Evolutionary conservation across 1,140 invertebrate species (phyloP).

Genomic region (Microplitis demolitor): DNA sequence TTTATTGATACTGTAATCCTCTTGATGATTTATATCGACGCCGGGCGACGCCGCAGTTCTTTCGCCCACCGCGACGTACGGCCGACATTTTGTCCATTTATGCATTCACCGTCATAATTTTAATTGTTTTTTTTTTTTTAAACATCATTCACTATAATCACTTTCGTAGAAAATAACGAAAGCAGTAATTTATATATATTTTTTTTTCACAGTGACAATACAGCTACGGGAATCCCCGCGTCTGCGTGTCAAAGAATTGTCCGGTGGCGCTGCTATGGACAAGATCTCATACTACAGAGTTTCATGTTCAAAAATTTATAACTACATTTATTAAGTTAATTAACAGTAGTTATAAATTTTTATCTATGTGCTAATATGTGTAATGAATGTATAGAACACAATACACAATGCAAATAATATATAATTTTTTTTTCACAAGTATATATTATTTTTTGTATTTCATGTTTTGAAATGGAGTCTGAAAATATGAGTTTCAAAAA

Average conservation of each 20-base stretch:
- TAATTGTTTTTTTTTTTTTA: constrained; percentile 18
- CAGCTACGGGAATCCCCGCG: not conserved
- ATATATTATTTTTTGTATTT: too few species aligned
- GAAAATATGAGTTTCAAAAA: not conserved
- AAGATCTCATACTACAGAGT: constrained; percentile 6
- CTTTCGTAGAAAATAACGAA: constrained; percentile 17
- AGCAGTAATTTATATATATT: not conserved
- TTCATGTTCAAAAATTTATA: not conserved
- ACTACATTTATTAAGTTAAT: not conserved
- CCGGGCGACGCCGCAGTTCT: constrained; percentile 59
- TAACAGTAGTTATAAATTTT: not conserved
- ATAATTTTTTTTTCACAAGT: too few species aligned
- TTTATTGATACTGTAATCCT: constrained; percentile 2
- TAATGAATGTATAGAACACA: not conserved
- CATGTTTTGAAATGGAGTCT: not conserved
- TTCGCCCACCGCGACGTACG: constrained; percentile 61
- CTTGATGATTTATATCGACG: constrained; percentile 35
- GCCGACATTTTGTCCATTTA: constrained; percentile 58
- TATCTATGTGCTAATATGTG: not conserved
- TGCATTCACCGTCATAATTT: constrained; percentile 33
- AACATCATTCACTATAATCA: constrained; percentile 5
- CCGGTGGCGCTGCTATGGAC: not conserved
- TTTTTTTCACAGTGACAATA: not conserved
- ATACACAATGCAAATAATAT: not conserved
- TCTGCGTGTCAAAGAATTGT: not conserved